Base-by-base conservation (phyloP, 2,113 vertebrate genomes). In the Laterallus jamaicensis region DNA sequence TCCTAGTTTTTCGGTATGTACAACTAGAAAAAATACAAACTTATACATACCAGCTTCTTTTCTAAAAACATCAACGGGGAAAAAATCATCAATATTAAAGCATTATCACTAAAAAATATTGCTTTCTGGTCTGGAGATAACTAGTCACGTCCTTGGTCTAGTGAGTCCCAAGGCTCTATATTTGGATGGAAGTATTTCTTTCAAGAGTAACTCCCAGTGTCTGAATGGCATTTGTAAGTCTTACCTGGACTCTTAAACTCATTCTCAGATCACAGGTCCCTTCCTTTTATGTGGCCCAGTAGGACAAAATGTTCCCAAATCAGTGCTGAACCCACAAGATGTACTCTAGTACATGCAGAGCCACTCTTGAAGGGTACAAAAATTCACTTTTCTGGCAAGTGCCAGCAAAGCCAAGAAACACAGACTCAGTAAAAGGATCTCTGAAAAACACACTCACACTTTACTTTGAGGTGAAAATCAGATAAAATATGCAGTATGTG, bases 131-230 rank as follows among this genome's bases (percentile, higher is more conserved):
- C 29, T 58, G 24, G 40, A 88, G 13, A 58, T 25, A 62, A 39
- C 3, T 14, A 9, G 10, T 40, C 40, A 54, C 6, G 39, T 0
- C 8, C 67, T 79, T 85, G 10, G 8, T 67, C 19, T 58, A 37
- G 15, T 15, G 9, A 88, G 14, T 44, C 5, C 9, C 7, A 64
- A 58, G 15, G 13, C 15, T 71, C 24, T 40, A 1, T 31, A n/a
- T 66, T 47, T 82, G 17, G 17, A 35, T 54, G 29, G 22, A 26
- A 84, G 5, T 7, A 56, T 22, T 92, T 80, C 18, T 69, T 81
- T 80, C 0, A 0, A 60, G 21, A 59, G 20, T 66, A 79, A 7
- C 1, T 6, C 16, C 21, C 9, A 37, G 14, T 28, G 12, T 35
- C n/a, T 63, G 67, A 92, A 79, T 5, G 9, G 4, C 5, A 60